Percentiles rank a stretch among this genome's conserved stretches.
Conservation (phyloP, 2,888 invertebrate species). For the Halictus ligatus region DNA sequence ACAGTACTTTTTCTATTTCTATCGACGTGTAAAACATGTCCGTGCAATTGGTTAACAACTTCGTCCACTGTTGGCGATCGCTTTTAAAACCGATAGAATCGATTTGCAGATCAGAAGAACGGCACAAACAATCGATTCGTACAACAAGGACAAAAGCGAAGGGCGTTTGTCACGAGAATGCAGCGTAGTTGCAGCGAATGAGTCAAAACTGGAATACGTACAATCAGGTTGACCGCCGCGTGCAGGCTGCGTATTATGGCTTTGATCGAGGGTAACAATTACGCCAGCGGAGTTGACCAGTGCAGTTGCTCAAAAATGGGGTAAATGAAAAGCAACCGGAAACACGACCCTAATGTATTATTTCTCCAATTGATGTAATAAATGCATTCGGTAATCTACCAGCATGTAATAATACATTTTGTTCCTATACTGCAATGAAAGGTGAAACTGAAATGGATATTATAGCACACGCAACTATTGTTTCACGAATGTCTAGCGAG, state of each 20-base stretch:
- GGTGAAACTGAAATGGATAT: neutral
- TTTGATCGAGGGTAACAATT: slow-evolving; percentile 52
- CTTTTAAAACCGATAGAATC: neutral
- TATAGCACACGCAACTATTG: too few relatives aligned
- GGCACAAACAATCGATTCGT: neutral
- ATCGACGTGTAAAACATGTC: neutral
- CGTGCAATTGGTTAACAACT: neutral
- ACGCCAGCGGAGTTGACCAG: slow-evolving; percentile 61
- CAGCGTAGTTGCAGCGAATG: slow-evolving; percentile 4
- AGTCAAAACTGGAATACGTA: slow-evolving; percentile 2
- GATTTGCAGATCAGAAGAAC: neutral
- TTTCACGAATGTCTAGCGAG: neutral
- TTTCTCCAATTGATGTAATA: slow-evolving; percentile 79
- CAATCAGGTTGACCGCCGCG: slow-evolving; percentile 27
- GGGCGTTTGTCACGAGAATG: neutral
- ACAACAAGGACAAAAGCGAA: neutral
- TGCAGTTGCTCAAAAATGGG: slow-evolving; percentile 58
- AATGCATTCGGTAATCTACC: slow-evolving; percentile 61
- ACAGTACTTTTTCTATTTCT: too few relatives aligned
- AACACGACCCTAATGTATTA: slow-evolving; percentile 71
- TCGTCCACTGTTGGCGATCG: neutral
- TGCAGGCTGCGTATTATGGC: slow-evolving; percentile 14
- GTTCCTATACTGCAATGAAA: neutral
- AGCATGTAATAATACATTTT: slow-evolving; percentile 55
- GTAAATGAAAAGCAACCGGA: slow-evolving; percentile 69